phyloP scores from a whole-genome alignment of 2,797 vertebrate species.

The Anas bernieri region DNA sequence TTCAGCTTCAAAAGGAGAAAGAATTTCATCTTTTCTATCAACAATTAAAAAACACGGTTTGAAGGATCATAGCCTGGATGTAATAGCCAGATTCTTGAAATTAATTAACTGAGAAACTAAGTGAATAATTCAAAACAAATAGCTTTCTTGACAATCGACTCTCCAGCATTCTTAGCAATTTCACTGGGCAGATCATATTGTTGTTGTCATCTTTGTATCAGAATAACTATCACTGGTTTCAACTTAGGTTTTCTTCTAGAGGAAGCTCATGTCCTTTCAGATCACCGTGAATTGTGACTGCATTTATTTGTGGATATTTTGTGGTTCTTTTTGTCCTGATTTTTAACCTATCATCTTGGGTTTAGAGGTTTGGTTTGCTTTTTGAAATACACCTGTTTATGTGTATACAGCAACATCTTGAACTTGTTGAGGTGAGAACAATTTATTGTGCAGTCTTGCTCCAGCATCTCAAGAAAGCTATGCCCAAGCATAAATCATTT shows the following conservation, averaged over 20 bases:
- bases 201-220: background rate
- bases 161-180: background rate
- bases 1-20: background rate
- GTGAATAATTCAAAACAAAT: constrained; percentile 29
- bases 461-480: background rate
- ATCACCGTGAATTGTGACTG: background rate
- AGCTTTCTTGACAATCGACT: background rate
- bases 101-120: constrained; percentile 39
- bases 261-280: background rate
- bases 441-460: background rate
- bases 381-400: background rate
- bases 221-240: background rate
- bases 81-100: constrained; percentile 14
- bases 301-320: background rate
- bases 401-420: background rate
- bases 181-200: background rate
- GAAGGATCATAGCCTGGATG: constrained; percentile 12
- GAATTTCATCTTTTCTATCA: background rate
- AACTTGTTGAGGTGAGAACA: background rate
- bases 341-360: background rate
- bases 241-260: background rate
- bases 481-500: background rate
- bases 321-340: background rate
- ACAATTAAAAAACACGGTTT: constrained; percentile 20
- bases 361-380: background rate